Evolutionary conservation across 2,797 vertebrate genomes (phyloP), one percentile per base, ranked within the genome.

Genomic region (Premnoplex brunnescens): DNA sequence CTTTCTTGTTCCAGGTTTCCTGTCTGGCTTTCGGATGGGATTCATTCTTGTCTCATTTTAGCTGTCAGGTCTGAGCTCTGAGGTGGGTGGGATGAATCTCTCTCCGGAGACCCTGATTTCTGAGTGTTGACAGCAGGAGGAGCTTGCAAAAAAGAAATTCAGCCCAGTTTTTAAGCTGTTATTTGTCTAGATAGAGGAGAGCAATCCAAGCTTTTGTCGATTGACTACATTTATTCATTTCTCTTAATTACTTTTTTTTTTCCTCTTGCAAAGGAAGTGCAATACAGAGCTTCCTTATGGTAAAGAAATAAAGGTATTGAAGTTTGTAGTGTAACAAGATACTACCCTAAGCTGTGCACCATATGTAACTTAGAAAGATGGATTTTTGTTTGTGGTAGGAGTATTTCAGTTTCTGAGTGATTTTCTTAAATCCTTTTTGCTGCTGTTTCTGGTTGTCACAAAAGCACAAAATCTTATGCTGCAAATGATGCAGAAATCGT

Each of bases 71-170:
- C 67, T 79, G 46, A 87, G 80, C 71, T 89, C 84, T 82, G 84
- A 95, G 92, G 95, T 96, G 94, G 90, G 92, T 94, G 88, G 93
- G 90, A 97, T 95, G 88, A 76, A 95, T 90, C 7, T 82, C 73
- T 72, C 94, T 72, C 91, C 49, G 48, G 95, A 95, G 96, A 90
- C 23, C 63, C 80, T 37, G 51, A 85, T 85, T 52, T 67, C 81
- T 94, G 93, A 28, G 80, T 95, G 94, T 79, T 94, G 95, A 96
- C 93, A 94, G 73, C 80, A 92, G 91, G 95, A 95, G 95, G 83
- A 93, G 74, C 74, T 88, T 87, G 63, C 23, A 74, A 55, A 14
- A 69, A 41, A 60, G 83, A 44, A 54, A 34, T 6, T 44, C 59
- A 49, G 21, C 26, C 39, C 30, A 7, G 2, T 14, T 78, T 75